Evolutionary conservation across 2,113 vertebrate genomes (phyloP), one percentile per base, ranked within the genome.

Genomic region (Ctenodactylus gundi): DNA sequence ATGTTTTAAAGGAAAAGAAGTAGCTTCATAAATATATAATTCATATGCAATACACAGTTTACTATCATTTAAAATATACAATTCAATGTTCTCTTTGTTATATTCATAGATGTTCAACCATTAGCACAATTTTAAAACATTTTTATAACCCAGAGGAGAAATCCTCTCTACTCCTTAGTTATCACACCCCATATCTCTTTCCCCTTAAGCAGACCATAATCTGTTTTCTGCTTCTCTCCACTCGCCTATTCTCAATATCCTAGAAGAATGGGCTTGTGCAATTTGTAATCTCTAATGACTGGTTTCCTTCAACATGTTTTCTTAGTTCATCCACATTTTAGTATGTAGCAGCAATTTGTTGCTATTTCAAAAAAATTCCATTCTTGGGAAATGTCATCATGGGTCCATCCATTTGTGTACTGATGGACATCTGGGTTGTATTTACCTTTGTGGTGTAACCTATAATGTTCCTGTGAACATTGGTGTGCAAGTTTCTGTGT

Each of bases 81-180:
- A 72, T 72, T 36, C n/a, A 57, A 31, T 58, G 34, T 18, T 11
- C 82, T 58, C 41, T n/a, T n/a, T 75, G 53, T 4, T 58, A 21
- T 41, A 36, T 34, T 76, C 67, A 76, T 11, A 55, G 31, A 8
- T 49, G n/a, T 62, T 29, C 15, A 68, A 11, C 29, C 29, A 13
- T 41, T 17, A 83, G 34, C 9, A 64, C 27, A 51, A 49, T 58
- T 88, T 14, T 31, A 65, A 39, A 58, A 75, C 31, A 73, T 73
- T 73, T 75, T 72, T 2, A 51, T 84, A 44, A 81, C 29, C 12
- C 3, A 0, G 14, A 31, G 81, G 58, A 90, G 3, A 64, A 57
- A 51, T 7, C 25, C 9, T 1, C 4, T 15, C 7, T 1, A 6
- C 9, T 70, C 14, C 53, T 29, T 34, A n/a, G 31, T 13, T 10